Percentiles rank a stretch among this genome's conserved stretches.
Conservation (phyloP, 2,888 invertebrate genomes). For the Trissolcus brochymenae region DNA sequence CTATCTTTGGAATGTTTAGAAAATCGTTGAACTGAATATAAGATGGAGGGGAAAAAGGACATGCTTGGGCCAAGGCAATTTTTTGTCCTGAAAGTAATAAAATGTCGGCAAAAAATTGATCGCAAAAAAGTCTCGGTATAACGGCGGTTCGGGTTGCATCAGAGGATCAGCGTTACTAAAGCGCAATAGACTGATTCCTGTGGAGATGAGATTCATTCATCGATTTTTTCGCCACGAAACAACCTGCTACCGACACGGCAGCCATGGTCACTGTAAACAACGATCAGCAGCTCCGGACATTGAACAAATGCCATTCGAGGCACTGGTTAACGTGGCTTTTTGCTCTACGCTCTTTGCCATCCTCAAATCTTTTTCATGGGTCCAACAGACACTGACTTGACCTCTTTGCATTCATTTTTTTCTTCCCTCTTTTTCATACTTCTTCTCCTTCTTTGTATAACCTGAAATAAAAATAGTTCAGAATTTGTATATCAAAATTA, state of each 20-base stretch:
- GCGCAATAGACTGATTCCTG: constrained; percentile 63
- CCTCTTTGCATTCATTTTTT: constrained; percentile 37
- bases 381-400: constrained; percentile 49
- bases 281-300: constrained; percentile 46
- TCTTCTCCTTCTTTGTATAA: constrained; percentile 1
- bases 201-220: constrained; percentile 69
- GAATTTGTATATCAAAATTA: background rate
- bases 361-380: constrained; percentile 52
- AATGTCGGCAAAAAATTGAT: too few relatives aligned
- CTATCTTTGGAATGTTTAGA: too few relatives aligned
- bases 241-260: constrained; percentile 52
- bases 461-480: background rate
- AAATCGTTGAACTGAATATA: too few relatives aligned
- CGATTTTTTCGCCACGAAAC: constrained; percentile 64
- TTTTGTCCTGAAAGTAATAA: too few relatives aligned
- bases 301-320: constrained; percentile 56
- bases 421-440: constrained; percentile 9
- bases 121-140: constrained; percentile 11
- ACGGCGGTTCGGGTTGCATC: background rate
- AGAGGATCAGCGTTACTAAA: constrained; percentile 22
- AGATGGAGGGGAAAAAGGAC: too few relatives aligned
- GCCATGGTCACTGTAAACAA: constrained; percentile 48
- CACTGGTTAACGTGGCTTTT: constrained; percentile 59
- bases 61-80: too few relatives aligned
- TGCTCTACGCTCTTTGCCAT: constrained; percentile 25